These are phyloP conservation scores for Oreochromis niloticus DNA, from an alignment of 2,113 vertebrate genomes.

Conservation along the genomic window DNA sequence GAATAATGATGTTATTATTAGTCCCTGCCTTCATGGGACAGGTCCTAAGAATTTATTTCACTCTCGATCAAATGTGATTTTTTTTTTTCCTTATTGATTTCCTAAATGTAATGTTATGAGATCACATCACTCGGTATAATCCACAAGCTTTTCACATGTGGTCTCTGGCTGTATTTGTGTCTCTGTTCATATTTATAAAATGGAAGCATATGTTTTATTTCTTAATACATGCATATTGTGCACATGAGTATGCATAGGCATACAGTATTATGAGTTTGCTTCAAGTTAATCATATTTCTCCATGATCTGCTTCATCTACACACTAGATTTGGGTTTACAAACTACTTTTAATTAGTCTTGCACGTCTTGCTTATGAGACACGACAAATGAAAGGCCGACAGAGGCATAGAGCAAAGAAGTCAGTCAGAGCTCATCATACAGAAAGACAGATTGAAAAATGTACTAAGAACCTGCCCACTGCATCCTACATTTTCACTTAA, in stretches of 20 bases:
- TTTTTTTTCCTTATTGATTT: background rate
- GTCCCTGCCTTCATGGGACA: background rate
- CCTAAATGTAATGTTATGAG: background rate
- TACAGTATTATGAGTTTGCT: background rate
- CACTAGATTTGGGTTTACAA: background rate
- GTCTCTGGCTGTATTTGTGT: background rate
- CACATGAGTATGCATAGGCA: background rate
- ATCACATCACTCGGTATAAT: background rate
- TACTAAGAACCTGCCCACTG: background rate
- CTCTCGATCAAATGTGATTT: background rate
- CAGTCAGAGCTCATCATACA: background rate
- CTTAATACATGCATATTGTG: background rate
- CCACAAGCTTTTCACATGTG: background rate
- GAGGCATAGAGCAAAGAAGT: background rate
- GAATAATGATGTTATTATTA: background rate
- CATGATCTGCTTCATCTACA: background rate
- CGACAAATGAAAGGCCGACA: background rate
- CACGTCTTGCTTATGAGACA: background rate
- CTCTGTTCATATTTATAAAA: background rate
- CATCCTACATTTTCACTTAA: slow-evolving; percentile 33
- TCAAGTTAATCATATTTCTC: background rate
- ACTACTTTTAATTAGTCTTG: background rate
- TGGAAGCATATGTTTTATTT: background rate
- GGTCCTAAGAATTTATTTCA: background rate
- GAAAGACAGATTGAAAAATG: background rate